Percentiles rank a stretch among this genome's conserved stretches.
These are phyloP conservation scores for Hanleya hanleyi DNA, from an alignment of 2,888 invertebrate genomes.

Conservation along the genomic window DNA sequence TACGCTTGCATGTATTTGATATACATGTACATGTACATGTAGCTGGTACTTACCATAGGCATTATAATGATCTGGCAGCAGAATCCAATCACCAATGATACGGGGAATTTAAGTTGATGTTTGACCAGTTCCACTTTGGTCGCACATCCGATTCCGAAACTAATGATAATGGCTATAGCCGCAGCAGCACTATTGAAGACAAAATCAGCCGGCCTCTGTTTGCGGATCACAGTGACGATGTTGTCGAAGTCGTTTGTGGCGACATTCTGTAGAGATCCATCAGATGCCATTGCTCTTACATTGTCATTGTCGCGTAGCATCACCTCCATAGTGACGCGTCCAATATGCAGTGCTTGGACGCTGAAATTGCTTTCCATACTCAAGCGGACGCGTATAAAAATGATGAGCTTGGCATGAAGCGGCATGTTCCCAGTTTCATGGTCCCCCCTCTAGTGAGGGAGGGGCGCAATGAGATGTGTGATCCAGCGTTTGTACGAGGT, in stretches of 20 bases:
- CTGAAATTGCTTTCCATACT: conserved; percentile 50
- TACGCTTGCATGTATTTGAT: too few relatives aligned
- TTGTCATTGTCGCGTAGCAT: conserved; percentile 51
- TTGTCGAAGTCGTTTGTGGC: conserved; percentile 45
- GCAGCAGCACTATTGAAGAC: conserved; percentile 68
- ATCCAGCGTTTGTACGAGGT: too few relatives aligned
- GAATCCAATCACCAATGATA: conserved; percentile 65
- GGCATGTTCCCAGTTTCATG: conserved; percentile 10
- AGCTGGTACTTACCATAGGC: conserved; percentile 63
- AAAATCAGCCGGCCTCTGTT: conserved; percentile 62
- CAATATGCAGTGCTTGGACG: conserved; percentile 60
- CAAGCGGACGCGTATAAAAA: conserved; percentile 43
- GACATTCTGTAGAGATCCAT: conserved; percentile 39
- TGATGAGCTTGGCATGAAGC: conserved; percentile 22
- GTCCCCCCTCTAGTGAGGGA: too few relatives aligned
- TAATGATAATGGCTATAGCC: conserved; percentile 67
- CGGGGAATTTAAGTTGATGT: conserved; percentile 63
- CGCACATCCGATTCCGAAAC: conserved; percentile 70
- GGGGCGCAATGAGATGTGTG: too few relatives aligned
- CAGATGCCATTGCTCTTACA: conserved; percentile 1
- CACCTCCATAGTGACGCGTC: conserved; percentile 59
- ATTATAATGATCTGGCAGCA: conserved; percentile 70
- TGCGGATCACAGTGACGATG: conserved; percentile 50
- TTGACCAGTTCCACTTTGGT: conserved; percentile 66
- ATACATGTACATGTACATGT: too few relatives aligned